phyloP scores from a whole-genome alignment of 2,888 invertebrate species.

The Anthrax anthrax region DNA sequence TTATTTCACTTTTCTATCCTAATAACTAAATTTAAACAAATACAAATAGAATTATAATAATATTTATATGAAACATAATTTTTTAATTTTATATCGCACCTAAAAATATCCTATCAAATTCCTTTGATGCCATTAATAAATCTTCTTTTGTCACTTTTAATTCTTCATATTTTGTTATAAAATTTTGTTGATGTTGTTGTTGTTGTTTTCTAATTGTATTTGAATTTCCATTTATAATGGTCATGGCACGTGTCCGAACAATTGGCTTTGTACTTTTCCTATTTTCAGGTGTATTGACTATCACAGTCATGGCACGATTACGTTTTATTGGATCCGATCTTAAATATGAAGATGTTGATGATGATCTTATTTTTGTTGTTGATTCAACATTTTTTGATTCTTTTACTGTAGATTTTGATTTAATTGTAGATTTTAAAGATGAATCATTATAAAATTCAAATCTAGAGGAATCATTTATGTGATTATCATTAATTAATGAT shows the following conservation, averaged over 20 bases:
- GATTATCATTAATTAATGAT: no score
- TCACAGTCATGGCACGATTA: constrained; percentile 21
- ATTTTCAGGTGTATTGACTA: constrained; percentile 12
- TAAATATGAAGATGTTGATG: constrained; percentile 16
- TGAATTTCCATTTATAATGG: constrained; percentile 8
- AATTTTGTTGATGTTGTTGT: constrained; percentile 2
- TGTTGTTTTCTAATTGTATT: background rate
- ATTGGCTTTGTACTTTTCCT: constrained; percentile 6
- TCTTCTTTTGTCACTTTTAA: constrained; percentile 26
- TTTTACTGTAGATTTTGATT: no score
- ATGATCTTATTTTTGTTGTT: background rate
- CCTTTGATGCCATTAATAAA: constrained; percentile 19
- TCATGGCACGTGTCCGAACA: constrained; percentile 17
- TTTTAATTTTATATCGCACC: constrained; percentile 18
- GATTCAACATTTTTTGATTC: no score
- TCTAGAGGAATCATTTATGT: no score
- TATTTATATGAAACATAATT: no score
- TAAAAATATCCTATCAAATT: constrained; percentile 26
- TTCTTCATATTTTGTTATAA: constrained; percentile 21
- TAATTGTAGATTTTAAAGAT: no score
- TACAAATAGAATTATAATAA: no score
- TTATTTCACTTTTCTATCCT: no score
- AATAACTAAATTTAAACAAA: no score
- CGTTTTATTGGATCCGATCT: constrained; percentile 20
- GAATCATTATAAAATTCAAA: no score